phyloP scores from a whole-genome alignment of 1,140 invertebrate genomes.

The Rhagoletis zephyria region DNA sequence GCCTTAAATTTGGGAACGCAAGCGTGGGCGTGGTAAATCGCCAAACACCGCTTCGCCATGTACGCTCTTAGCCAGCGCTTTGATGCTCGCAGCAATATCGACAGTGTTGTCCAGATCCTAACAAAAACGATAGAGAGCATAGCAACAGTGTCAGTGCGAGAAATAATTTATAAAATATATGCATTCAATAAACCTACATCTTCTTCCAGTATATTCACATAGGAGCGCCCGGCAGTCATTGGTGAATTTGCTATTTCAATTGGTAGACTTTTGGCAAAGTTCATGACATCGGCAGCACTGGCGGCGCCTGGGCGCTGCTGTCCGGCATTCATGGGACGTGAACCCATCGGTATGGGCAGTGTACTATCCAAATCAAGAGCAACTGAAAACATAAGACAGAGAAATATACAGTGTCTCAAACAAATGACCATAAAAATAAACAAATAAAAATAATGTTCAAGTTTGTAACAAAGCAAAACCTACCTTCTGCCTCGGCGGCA shows the following conservation, averaged over 20 bases:
- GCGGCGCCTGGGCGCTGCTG: slow-evolving; percentile 52
- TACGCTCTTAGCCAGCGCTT: slow-evolving; percentile 87
- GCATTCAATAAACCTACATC: slow-evolving; percentile 61
- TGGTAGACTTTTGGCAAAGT: slow-evolving; percentile 69
- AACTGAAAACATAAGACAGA: slow-evolving; percentile 60
- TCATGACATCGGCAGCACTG: slow-evolving; percentile 59
- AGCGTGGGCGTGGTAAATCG: slow-evolving; percentile 85
- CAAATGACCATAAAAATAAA: no score
- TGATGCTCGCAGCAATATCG: slow-evolving; percentile 89
- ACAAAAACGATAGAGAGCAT: background rate
- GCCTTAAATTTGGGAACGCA: slow-evolving; percentile 84
- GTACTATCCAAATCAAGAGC: slow-evolving; percentile 68
- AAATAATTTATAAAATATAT: background rate
- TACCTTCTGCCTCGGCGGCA: slow-evolving; percentile 70
- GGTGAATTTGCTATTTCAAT: slow-evolving; percentile 69
- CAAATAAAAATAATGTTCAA: no score
- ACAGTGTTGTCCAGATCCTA: slow-evolving; percentile 71
- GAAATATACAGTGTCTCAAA: background rate
- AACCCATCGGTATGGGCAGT: slow-evolving; percentile 64
- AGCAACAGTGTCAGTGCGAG: background rate
- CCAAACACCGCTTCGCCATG: slow-evolving; percentile 88
- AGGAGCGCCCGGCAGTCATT: slow-evolving; percentile 55
- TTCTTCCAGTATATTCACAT: slow-evolving; percentile 61
- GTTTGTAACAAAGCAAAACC: background rate
- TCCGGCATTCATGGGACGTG: background rate